Base-by-base conservation (phyloP, 2,113 vertebrate species). In the Ophiodon elongatus region DNA sequence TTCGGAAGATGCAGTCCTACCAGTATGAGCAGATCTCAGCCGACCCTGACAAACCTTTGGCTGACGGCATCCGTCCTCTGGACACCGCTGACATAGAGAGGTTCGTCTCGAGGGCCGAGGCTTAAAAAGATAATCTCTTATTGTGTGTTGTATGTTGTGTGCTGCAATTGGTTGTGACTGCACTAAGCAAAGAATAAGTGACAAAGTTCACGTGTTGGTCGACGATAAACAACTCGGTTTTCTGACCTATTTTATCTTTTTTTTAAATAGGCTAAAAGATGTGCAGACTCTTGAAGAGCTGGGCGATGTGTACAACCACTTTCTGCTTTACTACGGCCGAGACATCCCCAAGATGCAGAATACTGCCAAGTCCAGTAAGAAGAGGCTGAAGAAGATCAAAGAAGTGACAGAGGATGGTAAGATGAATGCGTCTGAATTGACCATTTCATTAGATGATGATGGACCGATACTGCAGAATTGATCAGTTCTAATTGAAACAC, bases 331-430 rank as follows among this genome's bases (percentile, higher is more conserved):
- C 91, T 99, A 99, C 21, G 98, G 98, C 52, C 96, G 98, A 72
- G 98, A 99, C 89, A 98, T 99, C 67, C 98, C 98, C 76, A 99
- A 97, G 90, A 99, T 99, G 98, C 98, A 99, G 89, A 99, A 99
- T 2, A 95, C 98, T 8, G 95, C 96, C 77, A 99, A 98, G 87
- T 86, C 96, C 67, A 97, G 93, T 71, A 99, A 98, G 94, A 99
- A 98, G 82, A 92, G 77, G 83, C 95, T 97, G 3, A 98, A 97
- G 88, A 97, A 97, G 21, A 95, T 96, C 72, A 97, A 96, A 73
- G 97, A 99, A 88, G 96, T 97, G 73, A 96, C 97, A 17, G 90
- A 99, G 95, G 97, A 93, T 83, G 95, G 94, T 97, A 96, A 70
- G 69, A 39, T 17, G 10, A 27, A 14, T 27, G 14, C 23, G 0